A percentile compares a stretch with the other conserved stretches of the same genome.
phyloP scores from a whole-genome alignment of 2,888 invertebrate species.

The Macroteleia sp. region DNA sequence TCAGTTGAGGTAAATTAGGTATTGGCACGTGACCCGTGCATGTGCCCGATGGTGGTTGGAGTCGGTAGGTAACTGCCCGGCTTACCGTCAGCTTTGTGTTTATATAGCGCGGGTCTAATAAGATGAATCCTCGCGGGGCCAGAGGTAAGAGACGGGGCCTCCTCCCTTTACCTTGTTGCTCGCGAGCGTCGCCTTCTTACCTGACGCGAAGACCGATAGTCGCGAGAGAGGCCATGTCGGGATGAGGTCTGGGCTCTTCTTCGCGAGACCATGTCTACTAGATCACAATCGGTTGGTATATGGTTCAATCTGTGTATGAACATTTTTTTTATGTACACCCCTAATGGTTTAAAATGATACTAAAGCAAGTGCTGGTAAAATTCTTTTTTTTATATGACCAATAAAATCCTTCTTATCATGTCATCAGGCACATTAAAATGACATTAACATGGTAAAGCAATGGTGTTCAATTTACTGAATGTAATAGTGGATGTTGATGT shows the following conservation, averaged over 20 bases:
- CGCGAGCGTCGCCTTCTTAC: constrained; percentile 66
- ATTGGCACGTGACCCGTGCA: constrained; percentile 51
- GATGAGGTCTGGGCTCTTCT: no score
- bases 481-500: no score
- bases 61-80: constrained; percentile 80
- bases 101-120: constrained; percentile 83
- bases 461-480: no score
- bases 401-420: no score
- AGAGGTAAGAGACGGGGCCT: constrained; percentile 66
- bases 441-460: no score
- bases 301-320: no score
- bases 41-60: constrained; percentile 74
- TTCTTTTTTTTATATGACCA: no score
- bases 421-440: no score
- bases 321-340: no score
- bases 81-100: constrained; percentile 77
- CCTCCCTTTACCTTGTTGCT: constrained; percentile 65
- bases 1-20: constrained; percentile 18
- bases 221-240: constrained; percentile 61
- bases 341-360: no score
- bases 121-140: constrained; percentile 79
- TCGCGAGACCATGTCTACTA: neutral
- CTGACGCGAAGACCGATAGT: constrained; percentile 59
- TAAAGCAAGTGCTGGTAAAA: no score
- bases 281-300: no score